phyloP scores from a whole-genome alignment of 2,888 invertebrate genomes.

The Phaedon cochleariae region DNA sequence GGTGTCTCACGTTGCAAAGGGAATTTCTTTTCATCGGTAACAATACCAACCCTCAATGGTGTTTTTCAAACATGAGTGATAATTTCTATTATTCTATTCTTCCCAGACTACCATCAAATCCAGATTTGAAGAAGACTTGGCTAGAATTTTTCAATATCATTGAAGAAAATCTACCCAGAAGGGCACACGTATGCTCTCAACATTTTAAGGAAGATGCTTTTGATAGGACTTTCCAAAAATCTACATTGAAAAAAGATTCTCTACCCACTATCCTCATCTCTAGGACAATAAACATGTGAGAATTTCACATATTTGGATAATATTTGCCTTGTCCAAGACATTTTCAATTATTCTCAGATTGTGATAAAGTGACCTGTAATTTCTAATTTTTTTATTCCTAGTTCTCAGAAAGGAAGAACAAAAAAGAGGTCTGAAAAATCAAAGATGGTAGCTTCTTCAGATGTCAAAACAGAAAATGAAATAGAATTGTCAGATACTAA shows the following conservation, averaged over 20 bases:
- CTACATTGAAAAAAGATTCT: slow-evolving; percentile 2
- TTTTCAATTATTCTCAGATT: no score
- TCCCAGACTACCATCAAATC: slow-evolving; percentile 5
- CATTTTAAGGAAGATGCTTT: slow-evolving; percentile 8
- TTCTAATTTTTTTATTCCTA: background rate
- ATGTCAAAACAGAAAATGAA: background rate
- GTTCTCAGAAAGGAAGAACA: background rate
- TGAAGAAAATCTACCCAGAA: background rate
- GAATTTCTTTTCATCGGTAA: slow-evolving; percentile 15
- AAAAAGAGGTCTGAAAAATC: background rate
- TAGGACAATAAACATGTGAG: slow-evolving; percentile 10
- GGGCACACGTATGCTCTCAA: slow-evolving; percentile 3
- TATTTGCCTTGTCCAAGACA: no score
- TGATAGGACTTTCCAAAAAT: slow-evolving; percentile 8
- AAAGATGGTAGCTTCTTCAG: background rate
- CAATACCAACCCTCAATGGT: background rate
- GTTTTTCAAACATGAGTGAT: background rate
- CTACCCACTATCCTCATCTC: slow-evolving; percentile 6
- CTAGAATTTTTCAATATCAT: slow-evolving; percentile 7
- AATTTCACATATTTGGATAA: no score
- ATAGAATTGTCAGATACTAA: background rate
- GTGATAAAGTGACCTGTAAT: no score
- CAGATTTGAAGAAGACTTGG: slow-evolving; percentile 5
- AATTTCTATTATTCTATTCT: background rate
- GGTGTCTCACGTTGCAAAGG: slow-evolving; percentile 10